phyloP scores from a whole-genome alignment of 2,888 invertebrate species.

The Microctonus brassicae region DNA sequence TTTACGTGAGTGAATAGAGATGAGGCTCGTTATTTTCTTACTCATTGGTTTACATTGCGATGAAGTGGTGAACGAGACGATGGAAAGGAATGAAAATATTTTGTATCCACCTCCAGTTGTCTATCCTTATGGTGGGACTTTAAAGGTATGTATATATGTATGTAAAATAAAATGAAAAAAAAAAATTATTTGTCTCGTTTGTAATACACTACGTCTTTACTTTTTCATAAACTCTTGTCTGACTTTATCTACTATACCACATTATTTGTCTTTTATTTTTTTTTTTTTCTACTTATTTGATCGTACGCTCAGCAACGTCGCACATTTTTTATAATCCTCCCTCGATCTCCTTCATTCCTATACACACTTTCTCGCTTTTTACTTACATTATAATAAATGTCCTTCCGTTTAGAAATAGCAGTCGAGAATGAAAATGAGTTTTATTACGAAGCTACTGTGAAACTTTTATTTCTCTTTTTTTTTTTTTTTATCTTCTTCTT shows the following conservation, averaged over 20 bases:
- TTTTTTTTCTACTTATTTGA: constrained; percentile 4
- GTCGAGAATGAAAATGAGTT: constrained; percentile 14
- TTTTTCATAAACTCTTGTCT: not conserved
- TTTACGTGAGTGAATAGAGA: constrained; percentile 33
- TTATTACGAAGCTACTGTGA: constrained; percentile 26
- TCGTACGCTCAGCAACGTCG: not conserved
- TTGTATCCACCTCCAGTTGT: constrained; percentile 70
- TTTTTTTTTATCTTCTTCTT: not conserved
- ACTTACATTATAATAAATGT: constrained; percentile 5
- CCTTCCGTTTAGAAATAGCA: constrained; percentile 1
- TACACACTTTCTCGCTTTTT: not conserved
- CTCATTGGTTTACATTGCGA: constrained; percentile 42
- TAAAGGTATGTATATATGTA: constrained; percentile 70
- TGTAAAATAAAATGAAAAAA: not conserved
- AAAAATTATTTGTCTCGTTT: constrained; percentile 12
- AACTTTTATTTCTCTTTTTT: constrained; percentile 16
- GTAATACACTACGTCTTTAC: not conserved
- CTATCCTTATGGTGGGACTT: constrained; percentile 73
- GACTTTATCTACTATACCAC: not conserved
- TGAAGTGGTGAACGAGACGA: constrained; percentile 31
- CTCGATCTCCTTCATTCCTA: not conserved
- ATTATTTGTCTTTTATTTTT: not conserved
- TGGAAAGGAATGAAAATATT: constrained; percentile 32
- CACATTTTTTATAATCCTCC: not conserved
- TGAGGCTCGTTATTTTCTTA: constrained; percentile 44